Conservation (phyloP, 2,888 invertebrate genomes). For the Scaptomyza parva region DNA sequence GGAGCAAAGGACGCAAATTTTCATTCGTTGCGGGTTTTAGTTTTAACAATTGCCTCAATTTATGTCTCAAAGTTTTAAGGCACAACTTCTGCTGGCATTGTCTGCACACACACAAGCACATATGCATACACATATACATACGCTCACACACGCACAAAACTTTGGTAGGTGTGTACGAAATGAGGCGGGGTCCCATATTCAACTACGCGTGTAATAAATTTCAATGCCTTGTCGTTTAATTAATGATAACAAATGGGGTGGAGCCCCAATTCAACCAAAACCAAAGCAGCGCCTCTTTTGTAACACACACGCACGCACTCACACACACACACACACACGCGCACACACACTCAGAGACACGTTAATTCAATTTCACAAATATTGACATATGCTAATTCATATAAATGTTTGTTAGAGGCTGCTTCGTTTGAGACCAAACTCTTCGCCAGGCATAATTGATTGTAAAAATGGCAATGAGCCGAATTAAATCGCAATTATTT, state of each 20-base stretch:
- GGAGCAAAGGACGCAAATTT: conserved; percentile 67
- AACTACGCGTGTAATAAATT: conserved; percentile 80
- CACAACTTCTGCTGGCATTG: conserved; percentile 63
- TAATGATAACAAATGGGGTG: conserved; percentile 78
- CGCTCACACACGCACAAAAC: not conserved
- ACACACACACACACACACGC: conserved; percentile 6
- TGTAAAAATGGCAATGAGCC: conserved; percentile 80
- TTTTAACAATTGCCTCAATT: conserved; percentile 81
- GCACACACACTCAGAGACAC: conserved; percentile 1
- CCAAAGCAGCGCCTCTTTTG: conserved; percentile 10
- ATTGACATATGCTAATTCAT: conserved; percentile 81
- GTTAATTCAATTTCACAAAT: conserved; percentile 82
- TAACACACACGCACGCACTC: conserved; percentile 6
- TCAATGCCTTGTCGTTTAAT: conserved; percentile 80
- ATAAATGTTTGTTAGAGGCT: conserved; percentile 69
- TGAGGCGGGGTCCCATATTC: conserved; percentile 39
- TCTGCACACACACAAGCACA: conserved; percentile 28
- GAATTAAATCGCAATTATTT: conserved; percentile 78
- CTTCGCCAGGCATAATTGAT: conserved; percentile 68
- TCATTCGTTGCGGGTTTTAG: conserved; percentile 79
- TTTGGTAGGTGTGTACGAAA: conserved; percentile 9
- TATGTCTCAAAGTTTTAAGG: conserved; percentile 76
- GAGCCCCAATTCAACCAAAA: conserved; percentile 15
- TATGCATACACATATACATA: not conserved
- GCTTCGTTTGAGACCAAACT: conserved; percentile 12